These are phyloP conservation scores for Zoanthus gigantus DNA, from an alignment of 92 coral and sea anemone species.

Conservation along the genomic window DNA sequence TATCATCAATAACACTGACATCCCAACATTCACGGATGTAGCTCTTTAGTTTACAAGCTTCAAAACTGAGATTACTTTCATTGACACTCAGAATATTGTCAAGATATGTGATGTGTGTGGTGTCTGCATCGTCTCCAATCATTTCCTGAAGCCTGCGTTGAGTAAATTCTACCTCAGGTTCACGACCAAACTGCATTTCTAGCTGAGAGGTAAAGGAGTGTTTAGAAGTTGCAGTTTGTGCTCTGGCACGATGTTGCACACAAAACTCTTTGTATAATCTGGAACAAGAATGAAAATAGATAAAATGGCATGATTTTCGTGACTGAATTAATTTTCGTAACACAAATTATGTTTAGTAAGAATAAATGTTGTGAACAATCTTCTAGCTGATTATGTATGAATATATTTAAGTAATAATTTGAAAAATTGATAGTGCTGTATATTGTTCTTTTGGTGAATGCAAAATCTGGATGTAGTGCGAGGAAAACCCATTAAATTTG, in stretches of 20 bases:
- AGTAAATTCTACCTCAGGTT: constrained; percentile 55
- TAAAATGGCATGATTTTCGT: too few species aligned
- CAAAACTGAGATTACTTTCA: constrained; percentile 71
- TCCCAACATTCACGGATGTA: constrained; percentile 93
- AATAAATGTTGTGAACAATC: too few species aligned
- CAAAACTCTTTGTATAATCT: constrained; percentile 81
- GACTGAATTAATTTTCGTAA: too few species aligned
- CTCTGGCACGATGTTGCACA: constrained; percentile 60
- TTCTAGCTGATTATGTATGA: too few species aligned
- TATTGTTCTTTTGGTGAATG: too few species aligned
- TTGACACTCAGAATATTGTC: constrained; percentile 64
- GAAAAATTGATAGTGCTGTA: too few species aligned
- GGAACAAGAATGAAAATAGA: neutral
- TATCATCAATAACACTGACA: constrained; percentile 76
- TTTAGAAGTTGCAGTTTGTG: constrained; percentile 78
- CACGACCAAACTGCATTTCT: constrained; percentile 77
- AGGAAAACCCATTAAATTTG: too few species aligned
- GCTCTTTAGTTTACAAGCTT: constrained; percentile 77
- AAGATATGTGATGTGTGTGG: constrained; percentile 57
- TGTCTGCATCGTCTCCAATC: constrained; percentile 57
- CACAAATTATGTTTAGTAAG: too few species aligned
- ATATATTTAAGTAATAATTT: too few species aligned
- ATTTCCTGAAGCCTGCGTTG: constrained; percentile 69
- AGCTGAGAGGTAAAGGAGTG: constrained; percentile 81
- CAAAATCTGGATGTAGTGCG: too few species aligned